These are phyloP conservation scores for Microcebus tavaratra DNA, from an alignment of 2,113 vertebrate species.

Conservation along the genomic window DNA sequence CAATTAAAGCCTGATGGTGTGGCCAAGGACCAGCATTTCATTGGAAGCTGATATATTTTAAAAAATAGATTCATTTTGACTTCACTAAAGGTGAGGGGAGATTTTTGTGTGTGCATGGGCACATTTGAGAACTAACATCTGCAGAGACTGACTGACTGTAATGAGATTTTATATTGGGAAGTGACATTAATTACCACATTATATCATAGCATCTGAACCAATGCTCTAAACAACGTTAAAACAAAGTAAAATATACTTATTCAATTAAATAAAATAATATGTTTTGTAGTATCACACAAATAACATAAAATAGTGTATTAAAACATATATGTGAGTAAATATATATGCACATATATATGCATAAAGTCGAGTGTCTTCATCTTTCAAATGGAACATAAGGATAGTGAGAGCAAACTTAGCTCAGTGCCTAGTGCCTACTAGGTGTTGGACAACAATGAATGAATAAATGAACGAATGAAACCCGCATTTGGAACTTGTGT, in stretches of 20 bases:
- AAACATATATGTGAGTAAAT: neutral
- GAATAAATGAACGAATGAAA: neutral
- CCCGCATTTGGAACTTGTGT: too few relatives aligned
- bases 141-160: neutral
- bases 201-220: neutral
- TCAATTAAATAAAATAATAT: neutral
- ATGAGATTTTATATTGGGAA: slow-evolving; percentile 17
- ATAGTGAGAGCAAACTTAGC: neutral
- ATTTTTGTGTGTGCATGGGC: neutral
- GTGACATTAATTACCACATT: slow-evolving; percentile 1
- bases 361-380: neutral
- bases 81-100: neutral
- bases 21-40: neutral
- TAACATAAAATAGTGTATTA: neutral
- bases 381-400: neutral
- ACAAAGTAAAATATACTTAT: neutral
- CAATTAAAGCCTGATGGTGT: neutral
- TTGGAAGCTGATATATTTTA: neutral
- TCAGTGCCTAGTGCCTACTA: neutral
- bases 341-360: neutral
- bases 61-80: slow-evolving; percentile 21
- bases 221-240: neutral
- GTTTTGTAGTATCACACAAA: neutral
- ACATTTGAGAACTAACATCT: neutral
- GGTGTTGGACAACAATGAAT: too few relatives aligned